Base-by-base conservation (phyloP, 1,140 invertebrate species). In the Anadara kagoshimensis region DNA sequence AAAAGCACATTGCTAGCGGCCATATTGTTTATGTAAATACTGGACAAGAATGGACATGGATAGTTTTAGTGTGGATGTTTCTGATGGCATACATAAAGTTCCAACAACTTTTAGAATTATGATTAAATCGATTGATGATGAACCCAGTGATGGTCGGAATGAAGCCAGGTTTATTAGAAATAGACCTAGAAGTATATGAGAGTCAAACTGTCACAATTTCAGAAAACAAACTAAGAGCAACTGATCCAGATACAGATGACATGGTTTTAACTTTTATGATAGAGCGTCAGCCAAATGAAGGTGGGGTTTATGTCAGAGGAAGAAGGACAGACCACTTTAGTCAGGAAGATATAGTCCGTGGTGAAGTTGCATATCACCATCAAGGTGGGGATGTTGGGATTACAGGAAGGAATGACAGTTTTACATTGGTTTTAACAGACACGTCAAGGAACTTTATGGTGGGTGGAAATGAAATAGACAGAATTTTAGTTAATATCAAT, bases 41-140 rank as follows among this genome's bases (percentile, higher is more conserved):
- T 41, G 87, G 85, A 44, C 82, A 79, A 16, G 86, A 90, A 66
- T 72, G 16, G 75, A 79, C 5, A 72, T 76, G n/a, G 90, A 91
- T 68, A 76, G 66, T 5, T 84, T 90, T 57, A 69, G 65, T 20
- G 44, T 90, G 8, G 86, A 90, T 70, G 85, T 90, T 0, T 85
- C 89, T 26, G 90, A 90, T 83, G 87, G 89, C 1, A 75, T 85
- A 36, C 89, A 90, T 73, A 79, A 80, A 65, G 84, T 90, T 24
- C 86, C 88, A 10, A 74, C 83, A 11, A 82, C 72, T 7, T 72
- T 90, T 36, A 83, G 83, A 36, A 80, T 90, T 7, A 78, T 69
- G 0, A 76, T 86, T 18, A 78, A 80, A 41, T 76, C 78, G 22
- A 79, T 87, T 20, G 89, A 90, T 69, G 88, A 90, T 63, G 85